Evolutionary conservation across 2,888 invertebrate species (phyloP), one percentile per base, ranked within the genome.

Genomic region (Alviniconcha strummeri): DNA sequence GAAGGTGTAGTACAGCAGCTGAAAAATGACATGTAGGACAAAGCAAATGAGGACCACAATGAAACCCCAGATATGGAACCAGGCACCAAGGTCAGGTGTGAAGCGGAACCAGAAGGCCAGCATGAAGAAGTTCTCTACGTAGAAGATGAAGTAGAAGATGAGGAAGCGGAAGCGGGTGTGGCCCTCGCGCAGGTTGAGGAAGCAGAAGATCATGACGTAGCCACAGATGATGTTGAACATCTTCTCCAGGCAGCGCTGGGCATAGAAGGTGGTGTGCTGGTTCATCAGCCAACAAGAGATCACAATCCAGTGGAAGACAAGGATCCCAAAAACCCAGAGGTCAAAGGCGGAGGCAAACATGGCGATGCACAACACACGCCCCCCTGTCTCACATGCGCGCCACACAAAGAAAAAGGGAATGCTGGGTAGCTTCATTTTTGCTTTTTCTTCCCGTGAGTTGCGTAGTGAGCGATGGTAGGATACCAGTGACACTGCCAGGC

Each of bases 171-270:
- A 92, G 64, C 96, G 95, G 0, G 98, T 97, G 78, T 95, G 95
- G 3, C 97, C 97, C 92, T 97, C 97, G 8, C 96, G 95, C 0
- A 97, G 95, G 87, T 97, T 96, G 75, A 98, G 96, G 92, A 97
- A 97, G 7, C 97, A 97, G 93, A 98, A 98, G 74, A 97, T 95
- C 91, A 97, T 97, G 0, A 98, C 97, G 9, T 96, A 95, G 5
- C 97, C 98, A 85, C 98, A 95, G 72, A 97, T 96, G 84, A 95
- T 91, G 84, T 95, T 95, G 85, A 93, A 93, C 67, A 91, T 90
- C 85, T 92, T 92, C 80, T 91, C 93, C 72, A 89, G 88, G 69
- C 89, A 89, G 55, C 85, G 81, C 72, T 90, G 89, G 55, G 85
- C 84, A 80, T 90, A 90, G 75, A 91, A 92, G 54, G 87, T 88